Base-by-base conservation (phyloP, 2,113 vertebrate genomes). In the Oncorhynchus kisutch region DNA sequence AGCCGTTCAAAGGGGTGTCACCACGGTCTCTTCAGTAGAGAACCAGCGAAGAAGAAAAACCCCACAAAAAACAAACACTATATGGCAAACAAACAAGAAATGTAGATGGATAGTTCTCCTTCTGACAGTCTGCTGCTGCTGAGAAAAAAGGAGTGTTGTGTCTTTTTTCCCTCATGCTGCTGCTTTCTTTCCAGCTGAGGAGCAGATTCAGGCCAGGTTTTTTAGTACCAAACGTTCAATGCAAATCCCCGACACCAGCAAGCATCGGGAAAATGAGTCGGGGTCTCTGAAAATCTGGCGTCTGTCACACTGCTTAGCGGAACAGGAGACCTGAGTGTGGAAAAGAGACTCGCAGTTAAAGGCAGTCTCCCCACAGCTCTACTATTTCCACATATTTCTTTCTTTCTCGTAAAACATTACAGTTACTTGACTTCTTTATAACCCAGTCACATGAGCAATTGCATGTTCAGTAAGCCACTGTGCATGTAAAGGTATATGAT, bases 181-280 rank as follows among this genome's bases (percentile, higher is more conserved):
- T 82, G 83, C 72, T 29, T 67, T 31, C 25, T 82, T 82, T 84
- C 73, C 74, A 85, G 86, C 82, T 59, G 60, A 82, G 72, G 70
- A 60, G 81, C 88, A 86, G 82, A 89, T 79, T 71, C 16, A 3
- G n/a, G 22, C 86, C 87, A 87, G 87, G 74, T 62, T n/a, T 39
- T 88, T 74, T 89, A 89, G 85, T 86, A 84, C 84, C 75, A 81
- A 87, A 90, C 84, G 90, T 89, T 74, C 88, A 74, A 89, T 85
- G 84, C 77, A 87, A 88, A 86, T 83, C 82, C 82, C 83, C 80
- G 78, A 88, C 84, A 87, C 87, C 83, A 82, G 70, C 82, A 73
- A 87, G 77, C 81, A 86, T 89, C 84, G 88, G 85, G 81, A 88
- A 88, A 86, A 84, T 76, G 72, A 87, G 85, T 78, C 29, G 64